Base-by-base conservation (phyloP, 1,140 invertebrate genomes). In the Aphelenchoides fujianensis region DNA sequence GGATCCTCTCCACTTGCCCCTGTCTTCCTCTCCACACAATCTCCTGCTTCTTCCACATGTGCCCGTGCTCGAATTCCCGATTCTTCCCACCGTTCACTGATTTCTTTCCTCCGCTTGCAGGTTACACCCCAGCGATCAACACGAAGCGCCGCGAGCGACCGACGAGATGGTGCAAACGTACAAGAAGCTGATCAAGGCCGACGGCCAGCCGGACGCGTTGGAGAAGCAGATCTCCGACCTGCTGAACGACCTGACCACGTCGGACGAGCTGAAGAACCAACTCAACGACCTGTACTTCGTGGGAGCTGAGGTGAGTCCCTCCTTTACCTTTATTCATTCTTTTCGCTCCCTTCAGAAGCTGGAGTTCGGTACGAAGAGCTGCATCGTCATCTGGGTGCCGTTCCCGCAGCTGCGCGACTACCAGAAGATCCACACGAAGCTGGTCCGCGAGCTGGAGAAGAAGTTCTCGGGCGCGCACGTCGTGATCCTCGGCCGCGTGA, bases 391-490 rank as follows among this genome's bases (percentile, higher is more conserved):
- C 85, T 97, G 95, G 86, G 95, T 98, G 72, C 97, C 97, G 61
- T 95, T 98, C 87, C 95, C 95, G 59, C 95, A 98, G 87, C 87
- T 98, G 85, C 94, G 92, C 85, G 89, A 90, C 34, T 98, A 97
- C 89, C 97, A 98, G 87, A 98, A 97, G 86, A 92, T 98, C 76
- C 96, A 99, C 86, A 91, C 92, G 63, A 89, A 94, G 72, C 87
- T 99, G 72, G 95, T 98, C 28, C 89, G 96, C 77, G 97, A 99
- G 86, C 86, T 99, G 77, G 97, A 99, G 85, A 99, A 99, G 89
- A 99, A 98, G 85, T 98, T 98, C 88, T 95, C 92, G 84, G 96
- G 95, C 36, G 97, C 95, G 85, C 94, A 98, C 87, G 95, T 99
- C 28, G 94, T 99, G 69, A 95, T 99, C 85, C 90, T 98, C 87